phyloP scores from a whole-genome alignment of 2,113 vertebrate genomes.

The Caranx melampygus region DNA sequence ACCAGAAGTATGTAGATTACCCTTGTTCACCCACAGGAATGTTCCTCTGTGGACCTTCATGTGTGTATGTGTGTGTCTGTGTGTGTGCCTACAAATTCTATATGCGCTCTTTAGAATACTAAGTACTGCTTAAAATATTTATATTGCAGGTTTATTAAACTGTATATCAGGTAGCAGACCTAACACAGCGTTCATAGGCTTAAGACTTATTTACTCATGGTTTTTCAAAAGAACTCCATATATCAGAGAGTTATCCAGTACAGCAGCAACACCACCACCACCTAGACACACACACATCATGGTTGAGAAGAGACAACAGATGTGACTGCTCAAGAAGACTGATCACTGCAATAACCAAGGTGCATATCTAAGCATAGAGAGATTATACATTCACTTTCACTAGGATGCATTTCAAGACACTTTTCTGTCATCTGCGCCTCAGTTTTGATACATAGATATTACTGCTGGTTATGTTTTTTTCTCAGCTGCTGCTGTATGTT shows the following conservation, averaged over 20 bases:
- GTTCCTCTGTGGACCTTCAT: not conserved
- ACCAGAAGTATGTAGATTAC: not conserved
- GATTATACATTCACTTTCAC: constrained; percentile 19
- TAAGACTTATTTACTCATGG: constrained; percentile 32
- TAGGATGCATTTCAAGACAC: constrained; percentile 2
- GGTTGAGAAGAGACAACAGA: not conserved
- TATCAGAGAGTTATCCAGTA: constrained; percentile 18
- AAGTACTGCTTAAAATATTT: constrained; percentile 61
- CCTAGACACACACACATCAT: not conserved
- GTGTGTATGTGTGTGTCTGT: not conserved
- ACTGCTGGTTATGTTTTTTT: constrained; percentile 20
- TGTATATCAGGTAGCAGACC: constrained; percentile 52
- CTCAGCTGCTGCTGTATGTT: constrained; percentile 28
- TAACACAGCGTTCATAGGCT: constrained; percentile 12
- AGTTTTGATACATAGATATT: constrained; percentile 28
- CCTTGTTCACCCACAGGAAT: too few relatives aligned
- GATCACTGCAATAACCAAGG: constrained; percentile 51
- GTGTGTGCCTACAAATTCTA: constrained; percentile 3
- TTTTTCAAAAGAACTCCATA: constrained; percentile 20
- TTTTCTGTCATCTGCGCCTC: not conserved
- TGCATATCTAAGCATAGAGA: constrained; percentile 40
- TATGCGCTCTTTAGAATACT: constrained; percentile 36
- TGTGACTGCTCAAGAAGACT: constrained; percentile 28
- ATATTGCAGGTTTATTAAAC: constrained; percentile 63
- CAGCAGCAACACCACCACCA: not conserved